Percentiles rank a stretch among this genome's conserved stretches.
These are phyloP conservation scores for Ochotona princeps DNA, from an alignment of 2,113 vertebrate species.

Conservation along the genomic window DNA sequence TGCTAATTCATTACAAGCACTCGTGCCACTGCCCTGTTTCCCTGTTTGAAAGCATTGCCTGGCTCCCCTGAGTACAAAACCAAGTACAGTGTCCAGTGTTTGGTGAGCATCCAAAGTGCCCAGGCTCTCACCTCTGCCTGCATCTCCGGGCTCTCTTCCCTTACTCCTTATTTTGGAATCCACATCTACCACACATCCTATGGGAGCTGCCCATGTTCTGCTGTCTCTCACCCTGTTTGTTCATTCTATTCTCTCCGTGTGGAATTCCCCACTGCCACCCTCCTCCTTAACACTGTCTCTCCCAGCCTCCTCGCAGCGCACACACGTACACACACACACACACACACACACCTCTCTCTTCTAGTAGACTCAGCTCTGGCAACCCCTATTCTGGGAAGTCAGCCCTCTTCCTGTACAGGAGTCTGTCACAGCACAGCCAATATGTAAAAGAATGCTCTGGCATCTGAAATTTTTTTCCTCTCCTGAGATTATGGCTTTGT, in stretches of 20 bases:
- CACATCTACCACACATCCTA: accelerated
- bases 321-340: too few relatives aligned
- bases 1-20: neutral
- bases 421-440: neutral
- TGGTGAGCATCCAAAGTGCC: neutral
- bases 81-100: neutral
- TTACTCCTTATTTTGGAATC: neutral
- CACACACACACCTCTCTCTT: neutral
- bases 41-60: constrained; percentile 1
- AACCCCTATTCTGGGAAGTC: neutral
- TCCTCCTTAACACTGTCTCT: neutral
- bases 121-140: neutral
- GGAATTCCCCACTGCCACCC: neutral
- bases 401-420: neutral
- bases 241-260: neutral
- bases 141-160: neutral
- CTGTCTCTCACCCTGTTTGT: neutral
- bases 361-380: neutral
- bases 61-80: neutral
- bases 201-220: neutral
- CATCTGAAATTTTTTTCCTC: neutral
- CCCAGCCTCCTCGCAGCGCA: neutral
- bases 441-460: neutral
- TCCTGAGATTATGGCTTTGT: neutral
- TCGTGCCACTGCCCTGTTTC: neutral